Evolutionary conservation across 2,888 invertebrate species (phyloP), one percentile per base, ranked within the genome.

Genomic region (Pseudococcus longispinus): DNA sequence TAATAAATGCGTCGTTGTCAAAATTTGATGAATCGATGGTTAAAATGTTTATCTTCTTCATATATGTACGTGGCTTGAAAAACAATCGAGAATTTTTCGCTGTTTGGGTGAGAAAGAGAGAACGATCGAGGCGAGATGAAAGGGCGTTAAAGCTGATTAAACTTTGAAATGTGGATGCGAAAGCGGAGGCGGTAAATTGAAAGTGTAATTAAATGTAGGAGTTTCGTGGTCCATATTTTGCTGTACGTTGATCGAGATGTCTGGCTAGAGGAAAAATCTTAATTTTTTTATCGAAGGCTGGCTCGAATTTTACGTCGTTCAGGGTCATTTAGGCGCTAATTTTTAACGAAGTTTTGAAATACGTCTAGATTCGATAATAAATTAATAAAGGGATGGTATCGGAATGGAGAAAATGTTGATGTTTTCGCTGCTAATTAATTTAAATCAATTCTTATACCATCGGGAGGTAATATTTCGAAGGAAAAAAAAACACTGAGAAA

Each of bases 1-100:
- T 65, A 65, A 65, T 65, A 65, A 65, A 65, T 65, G 65, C 65
- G 65, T 65, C 65, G 65, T 65, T 65, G 65, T 65, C 65, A 65
- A 26, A 65, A 65, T 65, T 65, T 65, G 65, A 65, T 65, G 65
- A 65, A 65, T 65, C 65, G 65, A 65, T 26, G 65, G 65, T 65
- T 65, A 65, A 65, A 65, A 65, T 26, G 65, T 65, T 65, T 65
- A 65, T 65, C 65, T 65, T 65, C 15, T 51, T 15, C 51, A 51
- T 51, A n/a, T 51, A 8, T 51, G 51, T 51, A 51, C 51, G n/a
- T 51, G 51, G n/a, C 6, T 51, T n/a, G 51, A 51, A 51, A 51
- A 51, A n/a, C 51, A 51, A 51, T 51, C 51, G 51, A 51, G n/a
- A 51, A 51, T n/a, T 51, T 51, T 51, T 51, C 4, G 51, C 51